phyloP scores from a whole-genome alignment of 2,888 invertebrate genomes.

The Stictocephala bisonia region DNA sequence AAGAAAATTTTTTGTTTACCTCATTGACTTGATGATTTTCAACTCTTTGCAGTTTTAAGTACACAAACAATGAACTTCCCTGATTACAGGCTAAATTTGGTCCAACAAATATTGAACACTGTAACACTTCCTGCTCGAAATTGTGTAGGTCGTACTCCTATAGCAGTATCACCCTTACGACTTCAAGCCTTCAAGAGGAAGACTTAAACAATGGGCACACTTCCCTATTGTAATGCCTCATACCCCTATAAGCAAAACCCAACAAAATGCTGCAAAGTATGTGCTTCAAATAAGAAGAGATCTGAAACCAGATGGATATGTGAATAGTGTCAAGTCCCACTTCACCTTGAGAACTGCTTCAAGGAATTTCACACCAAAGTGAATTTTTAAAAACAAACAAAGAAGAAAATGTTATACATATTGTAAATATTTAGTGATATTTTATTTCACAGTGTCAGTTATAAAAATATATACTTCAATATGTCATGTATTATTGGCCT shows the following conservation, averaged over 20 bases:
- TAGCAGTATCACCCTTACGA: neutral
- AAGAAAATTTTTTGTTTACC: constrained; percentile 41
- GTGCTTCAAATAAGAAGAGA: constrained; percentile 30
- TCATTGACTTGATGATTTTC: constrained; percentile 30
- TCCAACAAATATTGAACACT: constrained; percentile 27
- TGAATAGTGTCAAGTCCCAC: constrained; percentile 17
- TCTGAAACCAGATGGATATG: constrained; percentile 36
- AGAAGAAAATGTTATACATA: no score
- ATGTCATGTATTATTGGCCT: no score
- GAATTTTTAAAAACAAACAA: no score
- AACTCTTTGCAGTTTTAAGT: constrained; percentile 24
- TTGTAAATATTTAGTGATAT: no score
- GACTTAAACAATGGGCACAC: constrained; percentile 46
- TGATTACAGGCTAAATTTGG: constrained; percentile 17
- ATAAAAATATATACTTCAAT: no score
- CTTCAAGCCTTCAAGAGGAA: no score
- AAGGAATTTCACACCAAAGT: constrained; percentile 34
- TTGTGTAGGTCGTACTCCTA: constrained; percentile 15
- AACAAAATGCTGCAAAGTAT: constrained; percentile 36
- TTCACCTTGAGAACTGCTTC: constrained; percentile 37
- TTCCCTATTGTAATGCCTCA: constrained; percentile 37
- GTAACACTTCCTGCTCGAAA: constrained; percentile 4
- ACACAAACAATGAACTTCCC: constrained; percentile 23
- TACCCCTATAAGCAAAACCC: constrained; percentile 1
- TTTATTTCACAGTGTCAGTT: no score